Base-by-base conservation (phyloP, 2,797 vertebrate genomes). In the Lepus oiostolus region DNA sequence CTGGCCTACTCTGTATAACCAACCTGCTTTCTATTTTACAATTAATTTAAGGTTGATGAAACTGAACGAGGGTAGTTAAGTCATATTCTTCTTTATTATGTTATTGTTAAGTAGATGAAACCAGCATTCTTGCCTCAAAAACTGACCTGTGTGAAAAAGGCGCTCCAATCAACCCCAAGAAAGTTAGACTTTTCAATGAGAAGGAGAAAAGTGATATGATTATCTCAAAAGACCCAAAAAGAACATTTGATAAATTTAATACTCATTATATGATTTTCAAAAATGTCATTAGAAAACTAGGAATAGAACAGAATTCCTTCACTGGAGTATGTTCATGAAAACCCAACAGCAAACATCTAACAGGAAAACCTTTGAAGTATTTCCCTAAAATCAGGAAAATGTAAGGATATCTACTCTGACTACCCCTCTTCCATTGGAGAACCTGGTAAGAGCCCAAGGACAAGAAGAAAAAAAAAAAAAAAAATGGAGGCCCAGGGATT, bases 381-480 rank as follows among this genome's bases (percentile, higher is more conserved):
- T 75, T 21, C 35, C 32, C 74, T 52, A 88, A 93, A 81, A 82
- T 76, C 16, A 77, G 35, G 67, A 85, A 90, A 92, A 52, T 28
- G 65, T n/a, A 89, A 35, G 32, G 52, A 68, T 19, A 67, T 1
- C n/a, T 21, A 71, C 24, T n/a, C 26, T 47, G 22, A 47, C 1
- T 14, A n/a, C 14, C 50, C 32, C 22, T 74, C 47, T 71, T 94
- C 30, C 47, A 35, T 0, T 75, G 14, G 58, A 87, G 70, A 67
- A 26, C 10, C 50, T 19, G 65, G 16, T 68, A 4, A 92, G 19
- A 26, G 2, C 30, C 47, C 24, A 42, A 84, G 42, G 65, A 89
- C 11, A 92, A 86, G 70, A 92, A 86, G 70, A 70, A 92, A 91
- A 88, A 83, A 50, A 87, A 91, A 81, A 92, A 91, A 88, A 83